Evolutionary conservation across 2,797 vertebrate species (phyloP).

Genomic region (Austrolebias charrua): DNA sequence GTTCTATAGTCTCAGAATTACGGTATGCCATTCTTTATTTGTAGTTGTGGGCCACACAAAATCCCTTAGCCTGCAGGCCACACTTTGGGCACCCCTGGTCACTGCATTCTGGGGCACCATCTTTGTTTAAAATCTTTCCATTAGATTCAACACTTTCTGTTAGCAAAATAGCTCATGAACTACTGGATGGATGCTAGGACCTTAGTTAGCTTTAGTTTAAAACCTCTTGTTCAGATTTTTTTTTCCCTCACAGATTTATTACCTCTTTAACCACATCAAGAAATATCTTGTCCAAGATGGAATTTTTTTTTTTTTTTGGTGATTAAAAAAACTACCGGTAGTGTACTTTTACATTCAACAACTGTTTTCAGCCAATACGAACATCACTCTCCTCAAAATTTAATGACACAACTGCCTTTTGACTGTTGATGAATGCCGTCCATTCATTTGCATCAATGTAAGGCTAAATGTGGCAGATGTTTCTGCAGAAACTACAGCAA

Average conservation of each 20-base stretch:
- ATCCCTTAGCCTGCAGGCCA: too few species aligned
- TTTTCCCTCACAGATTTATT: not conserved
- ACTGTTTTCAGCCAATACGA: constrained; percentile 8
- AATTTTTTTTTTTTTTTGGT: not conserved
- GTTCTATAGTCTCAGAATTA: too few species aligned
- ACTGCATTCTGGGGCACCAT: too few species aligned
- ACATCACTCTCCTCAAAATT: constrained; percentile 18
- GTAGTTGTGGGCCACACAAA: too few species aligned
- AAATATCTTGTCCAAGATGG: not conserved
- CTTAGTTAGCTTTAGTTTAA: constrained; percentile 8
- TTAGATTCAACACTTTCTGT: too few species aligned
- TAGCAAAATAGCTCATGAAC: too few species aligned
- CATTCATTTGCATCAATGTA: constrained; percentile 13
- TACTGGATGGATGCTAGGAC: too few species aligned
- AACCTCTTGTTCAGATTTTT: not conserved
- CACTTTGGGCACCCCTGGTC: too few species aligned
- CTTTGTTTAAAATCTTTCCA: too few species aligned
- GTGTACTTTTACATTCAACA: constrained; percentile 1
- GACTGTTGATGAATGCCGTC: constrained; percentile 8
- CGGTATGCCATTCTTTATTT: too few species aligned
- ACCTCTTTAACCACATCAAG: constrained; percentile 10
- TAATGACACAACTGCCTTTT: constrained; percentile 25
- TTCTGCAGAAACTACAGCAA: constrained; percentile 16
- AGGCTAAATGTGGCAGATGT: constrained; percentile 19
- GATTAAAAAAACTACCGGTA: not conserved